Evolutionary conservation across 2,113 vertebrate species (phyloP), one percentile per base, ranked within the genome.

Genomic region (Pycnonotus jocosus): DNA sequence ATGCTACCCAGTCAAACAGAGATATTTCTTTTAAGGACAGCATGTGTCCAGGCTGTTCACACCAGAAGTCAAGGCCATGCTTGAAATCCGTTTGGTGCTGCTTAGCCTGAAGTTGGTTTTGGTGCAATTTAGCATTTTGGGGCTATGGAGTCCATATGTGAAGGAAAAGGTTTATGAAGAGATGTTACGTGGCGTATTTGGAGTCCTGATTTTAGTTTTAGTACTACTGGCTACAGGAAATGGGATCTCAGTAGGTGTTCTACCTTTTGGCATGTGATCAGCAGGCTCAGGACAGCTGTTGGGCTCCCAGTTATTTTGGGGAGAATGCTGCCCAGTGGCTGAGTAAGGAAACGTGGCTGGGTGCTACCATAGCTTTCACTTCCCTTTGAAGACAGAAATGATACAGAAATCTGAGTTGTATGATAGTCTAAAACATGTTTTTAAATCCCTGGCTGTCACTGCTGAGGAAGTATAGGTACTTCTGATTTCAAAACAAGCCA

Each of bases 31-130:
- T 28, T 28, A 3, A 3, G 13, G 19, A 40, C 37, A 44, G 68
- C 33, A 30, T 1, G 9, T 40, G 33, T 18, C 57, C 2, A 6
- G 17, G 47, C 44, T 42, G 3, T 47, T 84, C 53, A 30, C 17
- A 4, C 51, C 1, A 4, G 18, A 21, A 50, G 9, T 40, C 0
- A 3, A 62, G 53, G 48, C 73, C 8, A 0, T 19, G 12, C 60
- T 40, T 35, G 18, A 58, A 44, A 37, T 38, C 4, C 0, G 0
- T n/a, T 74, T 0, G 1, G 24, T 40, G 42, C 42, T 74, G 70
- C 60, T 73, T 64, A 40, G 30, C n/a, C 44, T 42, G 70, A 40
- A 40, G 25, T 31, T 14, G 2, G 17, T 53, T 53, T 53, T 24
- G 40, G 15, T 45, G 25, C 60, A 10, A 4, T 42, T n/a, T 3